Evolutionary conservation across 2,888 invertebrate genomes (phyloP), one percentile per base, ranked within the genome.

Genomic region (Lasioglossum lativentre): DNA sequence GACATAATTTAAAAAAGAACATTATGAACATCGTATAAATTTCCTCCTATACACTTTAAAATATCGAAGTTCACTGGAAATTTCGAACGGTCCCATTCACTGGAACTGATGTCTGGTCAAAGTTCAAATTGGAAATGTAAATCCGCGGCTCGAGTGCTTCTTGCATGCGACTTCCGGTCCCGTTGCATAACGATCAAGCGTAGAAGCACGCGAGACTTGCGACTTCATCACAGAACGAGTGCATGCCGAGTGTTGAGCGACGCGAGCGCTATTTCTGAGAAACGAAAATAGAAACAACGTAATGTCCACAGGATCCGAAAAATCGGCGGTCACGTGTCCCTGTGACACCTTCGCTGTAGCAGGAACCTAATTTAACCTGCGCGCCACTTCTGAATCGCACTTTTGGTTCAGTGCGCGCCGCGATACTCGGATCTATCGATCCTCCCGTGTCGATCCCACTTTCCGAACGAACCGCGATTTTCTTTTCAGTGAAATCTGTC

Each of bases 321-420:
- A 86, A 86, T 74, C 8, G 23, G 0, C 23, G 23, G 73, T 88
- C 85, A 83, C 82, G 88, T 82, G 83, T 76, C 71, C 38, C 56
- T 5, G 56, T 78, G 40, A 83, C 77, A 80, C 14, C 45, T 63
- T 27, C n/a, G 14, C 56, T 73, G 63, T 30, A 30, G 23, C 34
- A 30, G 34, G 34, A 66, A 66, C 34, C 66, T 87, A 91, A 93
- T 90, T 92, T 91, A 91, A 92, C 88, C 86, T 68, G 77, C 76
- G 88, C 85, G 86, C 83, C 82, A 52, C 81, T 78, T 83, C 81
- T 76, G 82, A 82, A 86, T 77, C 80, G 79, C 72, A 77, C 73
- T 85, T 45, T 27, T 40, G 40, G 34, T 34, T 47, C 56, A 34
- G 30, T 52, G 8, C 47, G 23, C 68, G 71, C 52, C 63, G 52